Evolutionary conservation across 2,113 vertebrate species (phyloP).

Genomic region (Trogon melanurus): DNA sequence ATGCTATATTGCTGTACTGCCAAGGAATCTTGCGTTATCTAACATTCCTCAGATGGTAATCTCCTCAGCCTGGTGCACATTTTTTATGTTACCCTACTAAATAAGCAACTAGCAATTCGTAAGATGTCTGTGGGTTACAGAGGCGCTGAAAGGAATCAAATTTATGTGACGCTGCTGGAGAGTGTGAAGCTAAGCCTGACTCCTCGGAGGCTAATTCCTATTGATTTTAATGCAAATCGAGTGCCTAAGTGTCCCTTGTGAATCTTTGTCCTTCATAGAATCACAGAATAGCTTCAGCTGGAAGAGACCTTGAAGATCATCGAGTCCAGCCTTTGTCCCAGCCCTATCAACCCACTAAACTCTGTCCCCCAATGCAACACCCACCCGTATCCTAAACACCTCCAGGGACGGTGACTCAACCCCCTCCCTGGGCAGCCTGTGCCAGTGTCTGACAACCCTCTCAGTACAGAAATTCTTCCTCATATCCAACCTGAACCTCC

Average conservation of each 20-base stretch:
- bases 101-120: not conserved
- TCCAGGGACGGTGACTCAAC: no score
- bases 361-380: no score
- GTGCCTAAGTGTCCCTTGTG: not conserved
- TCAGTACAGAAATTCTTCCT: no score
- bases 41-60: not conserved
- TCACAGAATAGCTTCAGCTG: no score
- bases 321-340: no score
- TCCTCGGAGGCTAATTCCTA: not conserved
- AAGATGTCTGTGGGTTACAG: not conserved
- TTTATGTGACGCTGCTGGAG: not conserved
- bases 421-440: no score
- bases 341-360: no score
- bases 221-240: not conserved
- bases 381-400: no score
- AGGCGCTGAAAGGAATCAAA: not conserved
- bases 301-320: no score
- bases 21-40: not conserved
- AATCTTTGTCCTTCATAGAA: not conserved
- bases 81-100: not conserved
- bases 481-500: no score
- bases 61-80: not conserved
- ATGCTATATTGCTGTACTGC: not conserved
- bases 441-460: no score
- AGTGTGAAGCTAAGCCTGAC: not conserved